Base-by-base conservation (phyloP, 2,113 vertebrate species). In the Brachyhypopomus occidentalis region DNA sequence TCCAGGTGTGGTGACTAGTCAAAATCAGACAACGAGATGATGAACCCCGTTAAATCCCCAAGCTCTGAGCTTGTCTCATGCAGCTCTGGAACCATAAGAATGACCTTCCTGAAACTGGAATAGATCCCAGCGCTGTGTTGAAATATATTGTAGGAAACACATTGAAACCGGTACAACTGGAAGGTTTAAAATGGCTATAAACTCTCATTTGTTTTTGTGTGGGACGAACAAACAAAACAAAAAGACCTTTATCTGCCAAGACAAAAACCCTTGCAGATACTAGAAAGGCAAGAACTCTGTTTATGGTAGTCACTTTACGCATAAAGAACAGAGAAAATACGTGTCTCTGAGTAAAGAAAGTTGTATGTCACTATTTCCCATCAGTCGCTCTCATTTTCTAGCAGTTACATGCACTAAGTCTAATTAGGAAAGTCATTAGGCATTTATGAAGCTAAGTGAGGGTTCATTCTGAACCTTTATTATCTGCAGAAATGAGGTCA, bases 111-210 rank as follows among this genome's bases (percentile, higher is more conserved):
- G 85, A 85, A 83, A 72, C 83, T 89, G 87, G 88, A 88, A 83
- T 80, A 83, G 85, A 74, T 91, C 89, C 88, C 86, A 84, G 83
- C 82, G 79, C 86, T 85, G 80, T 90, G 90, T 86, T 91, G 86
- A 93, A 89, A 85, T 86, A 87, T 88, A 93, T 91, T 90, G 85
- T 80, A 93, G 91, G 92, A 94, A 92, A 91, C 90, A 90, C 59
- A 85, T 87, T 88, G 81, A 88, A 92, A 89, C 86, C 71, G 79
- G 82, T 87, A 84, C 81, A 83, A 85, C 87, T 83, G 58, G 84
- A 88, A 88, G 70, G 75, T 89, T 92, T 89, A 90, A 92, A 93
- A 89, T 77, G 90, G 90, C 86, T 92, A 90, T 91, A 89, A 92
- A 93, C 92, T 91, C 83, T 25, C 80, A 89, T 89, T 87, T 86